These are phyloP conservation scores for Campylorhamphus procurvoides DNA, from an alignment of 2,113 vertebrate genomes.

Conservation along the genomic window DNA sequence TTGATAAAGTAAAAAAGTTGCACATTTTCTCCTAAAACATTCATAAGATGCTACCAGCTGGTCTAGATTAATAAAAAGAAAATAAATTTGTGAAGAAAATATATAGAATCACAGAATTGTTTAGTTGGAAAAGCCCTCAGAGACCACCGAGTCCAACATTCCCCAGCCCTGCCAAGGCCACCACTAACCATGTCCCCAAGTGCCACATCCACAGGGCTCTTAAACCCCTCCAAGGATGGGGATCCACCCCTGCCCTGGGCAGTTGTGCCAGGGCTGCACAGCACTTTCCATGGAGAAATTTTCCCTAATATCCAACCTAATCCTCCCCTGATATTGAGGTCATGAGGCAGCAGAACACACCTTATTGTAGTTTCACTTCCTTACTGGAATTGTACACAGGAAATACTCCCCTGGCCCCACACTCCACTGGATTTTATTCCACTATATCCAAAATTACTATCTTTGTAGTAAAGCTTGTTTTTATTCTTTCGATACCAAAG, in stretches of 20 bases:
- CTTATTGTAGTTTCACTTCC: neutral
- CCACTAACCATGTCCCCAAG: neutral
- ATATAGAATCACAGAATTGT: neutral
- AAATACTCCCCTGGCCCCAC: neutral
- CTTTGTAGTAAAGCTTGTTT: neutral
- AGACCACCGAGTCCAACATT: neutral
- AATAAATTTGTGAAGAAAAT: neutral
- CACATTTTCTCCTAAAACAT: neutral
- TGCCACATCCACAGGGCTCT: neutral
- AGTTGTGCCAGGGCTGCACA: neutral
- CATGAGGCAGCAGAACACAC: neutral
- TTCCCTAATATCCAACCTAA: neutral
- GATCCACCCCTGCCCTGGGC: neutral
- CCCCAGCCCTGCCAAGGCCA: neutral
- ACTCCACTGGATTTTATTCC: neutral
- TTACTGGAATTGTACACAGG: rapidly evolving
- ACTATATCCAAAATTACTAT: neutral
- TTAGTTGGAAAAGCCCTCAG: neutral
- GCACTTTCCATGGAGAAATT: neutral
- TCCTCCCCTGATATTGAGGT: neutral
- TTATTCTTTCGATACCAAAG: neutral
- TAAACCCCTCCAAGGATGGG: neutral
- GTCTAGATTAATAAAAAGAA: neutral
- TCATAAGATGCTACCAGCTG: neutral
- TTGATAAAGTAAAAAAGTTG: neutral